phyloP scores from a whole-genome alignment of 53 echinoderm and acorn worm species.

The Stichopus horrens region DNA sequence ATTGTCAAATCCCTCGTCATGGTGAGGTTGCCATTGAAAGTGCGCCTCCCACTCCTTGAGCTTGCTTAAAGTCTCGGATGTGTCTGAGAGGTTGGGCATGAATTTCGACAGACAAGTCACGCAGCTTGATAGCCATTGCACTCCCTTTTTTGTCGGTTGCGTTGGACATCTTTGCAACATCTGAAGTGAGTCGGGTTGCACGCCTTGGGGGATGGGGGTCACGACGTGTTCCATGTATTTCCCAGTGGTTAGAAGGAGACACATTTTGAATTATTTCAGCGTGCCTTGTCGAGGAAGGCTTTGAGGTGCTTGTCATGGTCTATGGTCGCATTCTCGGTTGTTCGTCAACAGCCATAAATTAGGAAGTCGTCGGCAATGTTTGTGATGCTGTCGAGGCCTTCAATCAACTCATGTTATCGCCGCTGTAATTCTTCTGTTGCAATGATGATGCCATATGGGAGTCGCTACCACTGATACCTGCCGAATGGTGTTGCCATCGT shows the following conservation, averaged over 20 bases:
- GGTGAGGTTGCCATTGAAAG: constrained; percentile 44
- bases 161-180: constrained; percentile 37
- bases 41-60: background rate
- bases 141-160: constrained; percentile 49
- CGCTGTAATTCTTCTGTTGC: constrained; percentile 23
- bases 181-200: constrained; percentile 48
- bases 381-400: constrained; percentile 10
- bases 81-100: constrained; percentile 44
- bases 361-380: constrained; percentile 20
- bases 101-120: constrained; percentile 47
- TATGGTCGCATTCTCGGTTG: background rate
- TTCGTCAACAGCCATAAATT: constrained; percentile 32
- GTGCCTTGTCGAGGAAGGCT: background rate
- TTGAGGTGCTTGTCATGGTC: no score
- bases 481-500: constrained; percentile 43
- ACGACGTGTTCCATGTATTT: background rate
- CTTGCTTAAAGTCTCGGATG: constrained; percentile 44
- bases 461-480: constrained; percentile 24
- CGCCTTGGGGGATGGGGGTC: constrained; percentile 21
- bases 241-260: background rate
- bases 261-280: constrained; percentile 2
- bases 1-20: constrained; percentile 29
- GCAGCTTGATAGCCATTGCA: constrained; percentile 44
- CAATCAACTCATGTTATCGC: constrained; percentile 21
- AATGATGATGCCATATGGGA: constrained; percentile 21